Conservation (phyloP, 2,888 invertebrate genomes). For the Pseudococcus jackbeardsleyi region DNA sequence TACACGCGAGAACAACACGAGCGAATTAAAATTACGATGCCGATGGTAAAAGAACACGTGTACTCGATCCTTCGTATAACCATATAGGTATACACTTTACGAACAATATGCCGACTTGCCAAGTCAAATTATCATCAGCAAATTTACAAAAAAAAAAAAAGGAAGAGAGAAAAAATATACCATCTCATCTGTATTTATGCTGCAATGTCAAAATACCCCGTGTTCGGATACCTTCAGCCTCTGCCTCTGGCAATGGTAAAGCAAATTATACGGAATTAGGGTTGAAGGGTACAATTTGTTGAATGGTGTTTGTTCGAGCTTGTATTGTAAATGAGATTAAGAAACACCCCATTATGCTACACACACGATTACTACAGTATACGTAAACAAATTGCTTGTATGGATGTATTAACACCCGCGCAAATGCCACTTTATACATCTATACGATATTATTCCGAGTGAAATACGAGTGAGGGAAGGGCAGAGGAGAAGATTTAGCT, state of each 20-base stretch:
- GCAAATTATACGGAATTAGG: constrained; percentile 20
- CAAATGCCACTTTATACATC: neutral
- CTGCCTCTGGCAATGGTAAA: neutral
- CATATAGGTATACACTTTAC: neutral
- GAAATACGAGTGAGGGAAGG: neutral
- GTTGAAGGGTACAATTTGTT: constrained; percentile 40
- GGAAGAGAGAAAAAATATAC: neutral
- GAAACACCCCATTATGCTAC: constrained; percentile 30
- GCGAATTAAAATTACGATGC: neutral
- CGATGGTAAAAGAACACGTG: neutral
- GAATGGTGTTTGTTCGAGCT: constrained; percentile 43
- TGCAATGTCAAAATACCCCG: neutral
- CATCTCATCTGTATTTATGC: neutral
- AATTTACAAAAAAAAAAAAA: neutral
- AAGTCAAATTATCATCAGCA: neutral
- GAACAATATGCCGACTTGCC: neutral
- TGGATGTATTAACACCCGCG: constrained; percentile 23
- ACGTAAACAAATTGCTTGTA: constrained; percentile 19
- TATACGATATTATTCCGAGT: neutral
- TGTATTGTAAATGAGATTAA: constrained; percentile 31
- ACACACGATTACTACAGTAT: neutral
- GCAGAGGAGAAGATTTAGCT: neutral
- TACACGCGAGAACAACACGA: neutral
- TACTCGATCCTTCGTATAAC: neutral
- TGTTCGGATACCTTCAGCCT: neutral